Evolutionary conservation across 2,113 vertebrate genomes (phyloP), one percentile per base, ranked within the genome.

Genomic region (Hippocampus comes): DNA sequence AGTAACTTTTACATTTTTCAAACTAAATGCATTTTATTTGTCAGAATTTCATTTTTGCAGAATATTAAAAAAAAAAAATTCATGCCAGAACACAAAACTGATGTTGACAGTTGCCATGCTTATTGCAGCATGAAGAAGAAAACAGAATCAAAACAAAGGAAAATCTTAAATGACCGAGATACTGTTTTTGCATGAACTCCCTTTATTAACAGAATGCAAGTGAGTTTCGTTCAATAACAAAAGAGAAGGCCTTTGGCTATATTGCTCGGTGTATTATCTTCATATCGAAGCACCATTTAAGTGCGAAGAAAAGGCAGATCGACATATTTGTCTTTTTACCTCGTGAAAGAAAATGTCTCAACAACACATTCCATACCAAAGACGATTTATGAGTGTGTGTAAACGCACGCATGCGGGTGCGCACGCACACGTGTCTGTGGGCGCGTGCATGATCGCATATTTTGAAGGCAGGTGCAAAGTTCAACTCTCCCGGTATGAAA

Each of bases 401-500:
- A 25, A 23, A 21, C 5, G 5, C 63, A 17, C 17, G 49, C 25
- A 73, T 48, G 68, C 55, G 63, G 70, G 23, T 60, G n/a, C 42
- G 66, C 27, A 15, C 5, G 5, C 63, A 17, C 17, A 27, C 25
- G 59, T 43, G 67, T 38, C 73, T 34, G 66, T 66, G 63, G 73
- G 42, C 59, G 25, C 48, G 59, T 34, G n/a, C 17, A 21, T 14
- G 34, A 21, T 48, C 14, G 20, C 18, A 8, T 25, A 0, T 66
- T 48, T 27, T 34, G 18, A 46, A 23, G 17, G 66, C 90, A 90
- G 89, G 89, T 90, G 88, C 85, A 86, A 60, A 81, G 76, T 82
- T 86, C 76, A 83, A 55, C 73, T 75, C 71, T 66, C 49, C 70
- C 51, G 71, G 87, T 81, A 86, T 90, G 86, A 88, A 89, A 89